A percentile compares a stretch with the other conserved stretches of the same genome.
phyloP scores from a whole-genome alignment of 2,888 invertebrate genomes.

The Drosophila neotestacea region DNA sequence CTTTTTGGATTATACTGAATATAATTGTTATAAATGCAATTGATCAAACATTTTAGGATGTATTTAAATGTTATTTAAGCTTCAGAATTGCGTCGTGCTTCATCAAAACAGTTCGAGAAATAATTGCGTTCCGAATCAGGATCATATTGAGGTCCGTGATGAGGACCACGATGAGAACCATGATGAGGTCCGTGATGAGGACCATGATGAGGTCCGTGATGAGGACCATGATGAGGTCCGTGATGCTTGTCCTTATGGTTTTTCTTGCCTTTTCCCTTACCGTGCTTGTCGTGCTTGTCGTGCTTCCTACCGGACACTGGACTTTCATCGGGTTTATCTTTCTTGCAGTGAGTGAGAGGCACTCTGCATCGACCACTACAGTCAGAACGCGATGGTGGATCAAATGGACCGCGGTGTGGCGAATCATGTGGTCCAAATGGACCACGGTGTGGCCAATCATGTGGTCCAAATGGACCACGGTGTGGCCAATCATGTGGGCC shows the following conservation, averaged over 20 bases:
- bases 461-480: conserved; percentile 12
- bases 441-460: conserved; percentile 7
- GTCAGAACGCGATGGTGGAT: neutral
- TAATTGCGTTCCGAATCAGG: neutral
- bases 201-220: conserved; percentile 1
- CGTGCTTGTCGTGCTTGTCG: conserved; percentile 15
- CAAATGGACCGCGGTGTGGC: no score
- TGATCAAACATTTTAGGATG: neutral
- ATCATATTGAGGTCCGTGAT: conserved; percentile 18
- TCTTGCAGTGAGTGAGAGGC: conserved; percentile 19
- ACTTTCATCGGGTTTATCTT: conserved; percentile 1
- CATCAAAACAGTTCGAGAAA: neutral
- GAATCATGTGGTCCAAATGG: neutral
- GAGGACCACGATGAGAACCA: conserved; percentile 9
- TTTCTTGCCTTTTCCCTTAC: conserved; percentile 5
- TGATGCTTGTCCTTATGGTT: conserved; percentile 7
- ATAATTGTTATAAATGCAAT: conserved; percentile 21
- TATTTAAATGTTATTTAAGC: no score
- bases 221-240: conserved; percentile 7
- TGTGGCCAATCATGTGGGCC: conserved; percentile 3
- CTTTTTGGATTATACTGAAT: conserved; percentile 18
- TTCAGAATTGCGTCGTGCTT: neutral
- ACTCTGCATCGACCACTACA: conserved; percentile 5
- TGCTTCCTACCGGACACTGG: conserved; percentile 2
- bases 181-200: conserved; percentile 13